Base-by-base conservation (phyloP, 2,113 vertebrate species). In the Fulica atra region DNA sequence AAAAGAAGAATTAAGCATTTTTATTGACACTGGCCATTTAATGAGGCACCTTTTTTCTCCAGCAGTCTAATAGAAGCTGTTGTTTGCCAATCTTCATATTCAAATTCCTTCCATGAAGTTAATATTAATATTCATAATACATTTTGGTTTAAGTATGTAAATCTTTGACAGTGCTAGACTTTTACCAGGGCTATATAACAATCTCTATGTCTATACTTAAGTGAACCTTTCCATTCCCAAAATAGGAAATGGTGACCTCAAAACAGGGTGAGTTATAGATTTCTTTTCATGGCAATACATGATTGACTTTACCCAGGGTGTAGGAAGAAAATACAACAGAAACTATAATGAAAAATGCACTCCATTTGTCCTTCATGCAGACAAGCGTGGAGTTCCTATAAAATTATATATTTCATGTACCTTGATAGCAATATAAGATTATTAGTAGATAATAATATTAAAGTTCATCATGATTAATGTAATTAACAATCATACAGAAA, bases 21-120 rank as follows among this genome's bases (percentile, higher is more conserved):
- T 98, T 97, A 96, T 92, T 93, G 63, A 61, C 85, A 95, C 53
- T 89, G 40, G 69, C 48, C 48, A 81, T 97, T 96, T 96, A 40
- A 59, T 54, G 72, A 94, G 69, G 96, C 97, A 96, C 74, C 65
- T 88, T 89, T 93, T 89, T 90, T 93, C 73, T 96, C 72, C 89
- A 96, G 61, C 13, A 60, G 53, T 92, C 48, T 28, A 53, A 5
- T 80, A 79, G 56, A 93, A 96, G 93, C 81, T 96, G 51, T 91
- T 94, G 63, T 96, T 97, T 98, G 85, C 74, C 57, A 97, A 94
- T 91, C 48, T 68, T 96, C 26, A 56, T 97, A 95, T 97, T 97
- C 81, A 96, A 91, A 96, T 96, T 95, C 64, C 50, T 89, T 96
- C 86, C 96, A 64, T 95, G 70, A 54, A 92, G 93, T 94, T 97